Percentiles rank a stretch among this genome's conserved stretches.
phyloP scores from a whole-genome alignment of 2,113 vertebrate species.

The Neogobius melanostomus region DNA sequence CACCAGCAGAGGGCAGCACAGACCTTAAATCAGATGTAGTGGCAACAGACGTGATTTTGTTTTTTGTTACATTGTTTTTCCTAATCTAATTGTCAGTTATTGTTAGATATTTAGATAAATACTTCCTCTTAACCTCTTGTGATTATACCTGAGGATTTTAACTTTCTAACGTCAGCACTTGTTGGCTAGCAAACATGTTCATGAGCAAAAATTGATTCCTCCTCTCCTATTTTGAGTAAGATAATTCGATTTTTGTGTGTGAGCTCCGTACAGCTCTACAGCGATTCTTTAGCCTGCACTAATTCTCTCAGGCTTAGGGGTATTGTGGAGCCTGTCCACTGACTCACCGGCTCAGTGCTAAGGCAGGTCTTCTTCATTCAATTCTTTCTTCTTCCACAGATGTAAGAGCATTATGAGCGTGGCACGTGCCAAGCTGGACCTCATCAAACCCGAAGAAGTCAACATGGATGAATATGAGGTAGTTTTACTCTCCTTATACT shows the following conservation, averaged over 20 bases:
- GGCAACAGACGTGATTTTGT: no score
- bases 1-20: conserved; percentile 62
- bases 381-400: conserved; percentile 69
- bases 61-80: background rate
- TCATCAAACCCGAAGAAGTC: conserved; percentile 95
- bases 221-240: conserved; percentile 71
- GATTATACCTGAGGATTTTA: conserved; percentile 6
- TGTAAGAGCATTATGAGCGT: conserved; percentile 97
- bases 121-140: background rate
- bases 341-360: conserved; percentile 44
- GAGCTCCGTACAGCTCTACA: conserved; percentile 69
- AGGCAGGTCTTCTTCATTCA: conserved; percentile 18
- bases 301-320: conserved; percentile 46
- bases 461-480: conserved; percentile 97
- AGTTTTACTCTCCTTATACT: conserved; percentile 40
- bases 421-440: conserved; percentile 93
- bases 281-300: conserved; percentile 71
- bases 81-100: background rate
- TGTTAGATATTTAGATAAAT: conserved; percentile 5
- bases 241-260: conserved; percentile 75
- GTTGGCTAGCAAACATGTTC: conserved; percentile 69
- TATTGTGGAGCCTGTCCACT: conserved; percentile 40
- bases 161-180: conserved; percentile 47
- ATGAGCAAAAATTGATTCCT: conserved; percentile 73
- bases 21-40: background rate